Percentiles rank a stretch among this genome's conserved stretches.
These are phyloP conservation scores for Zalophus californianus DNA, from an alignment of 2,797 vertebrate species.

Conservation along the genomic window DNA sequence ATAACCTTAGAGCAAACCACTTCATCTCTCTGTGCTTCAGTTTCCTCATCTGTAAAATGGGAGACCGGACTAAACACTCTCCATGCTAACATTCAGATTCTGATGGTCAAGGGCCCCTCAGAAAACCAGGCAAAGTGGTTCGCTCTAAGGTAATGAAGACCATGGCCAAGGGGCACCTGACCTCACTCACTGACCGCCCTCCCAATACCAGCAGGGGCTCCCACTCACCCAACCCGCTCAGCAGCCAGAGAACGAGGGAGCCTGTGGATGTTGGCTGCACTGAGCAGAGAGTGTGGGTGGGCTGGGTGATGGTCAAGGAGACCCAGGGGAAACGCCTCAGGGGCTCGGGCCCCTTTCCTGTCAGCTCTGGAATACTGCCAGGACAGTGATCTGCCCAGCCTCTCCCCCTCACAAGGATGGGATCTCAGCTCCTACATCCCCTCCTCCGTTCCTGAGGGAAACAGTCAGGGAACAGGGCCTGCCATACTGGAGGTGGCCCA, in stretches of 20 bases:
- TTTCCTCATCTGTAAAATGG: neutral
- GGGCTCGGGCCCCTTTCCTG: neutral
- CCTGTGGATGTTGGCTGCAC: rapidly evolving
- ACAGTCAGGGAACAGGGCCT: rapidly evolving
- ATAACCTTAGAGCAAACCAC: neutral
- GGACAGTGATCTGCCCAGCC: neutral
- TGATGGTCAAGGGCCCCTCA: neutral
- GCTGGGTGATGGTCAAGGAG: neutral
- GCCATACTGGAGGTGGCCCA: rapidly evolving
- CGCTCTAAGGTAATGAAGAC: neutral
- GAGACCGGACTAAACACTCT: neutral
- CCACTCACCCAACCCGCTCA: neutral
- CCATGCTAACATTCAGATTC: neutral
- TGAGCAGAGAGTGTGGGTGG: neutral
- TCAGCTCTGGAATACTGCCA: neutral
- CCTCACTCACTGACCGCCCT: neutral
- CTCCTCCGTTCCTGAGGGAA: neutral
- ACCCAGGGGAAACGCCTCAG: neutral
- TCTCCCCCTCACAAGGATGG: neutral
- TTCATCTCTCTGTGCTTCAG: neutral
- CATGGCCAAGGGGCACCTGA: neutral
- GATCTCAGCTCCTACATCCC: neutral
- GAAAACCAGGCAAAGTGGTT: neutral
- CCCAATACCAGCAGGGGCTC: neutral
- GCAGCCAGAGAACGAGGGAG: neutral